A percentile compares a stretch with the other conserved stretches of the same genome.
These are phyloP conservation scores for Polyommatus iphigenia DNA, from an alignment of 2,888 invertebrate species.

Conservation along the genomic window DNA sequence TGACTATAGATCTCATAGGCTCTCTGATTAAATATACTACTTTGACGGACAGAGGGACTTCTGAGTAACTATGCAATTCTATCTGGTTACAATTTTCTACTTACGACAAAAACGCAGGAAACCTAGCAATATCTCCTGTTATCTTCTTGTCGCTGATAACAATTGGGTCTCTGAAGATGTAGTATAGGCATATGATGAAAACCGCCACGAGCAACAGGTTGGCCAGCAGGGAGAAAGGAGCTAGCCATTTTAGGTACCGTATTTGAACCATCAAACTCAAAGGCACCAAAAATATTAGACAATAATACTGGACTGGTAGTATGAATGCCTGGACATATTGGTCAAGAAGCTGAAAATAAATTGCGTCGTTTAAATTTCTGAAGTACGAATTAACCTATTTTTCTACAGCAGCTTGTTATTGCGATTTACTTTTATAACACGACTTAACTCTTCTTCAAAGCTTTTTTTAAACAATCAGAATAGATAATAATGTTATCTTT, in stretches of 20 bases:
- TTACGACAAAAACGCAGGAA: constrained; percentile 92
- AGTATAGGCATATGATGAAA: constrained; percentile 90
- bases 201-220: constrained; percentile 89
- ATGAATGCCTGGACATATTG: constrained; percentile 55
- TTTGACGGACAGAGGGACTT: no score
- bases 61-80: not conserved
- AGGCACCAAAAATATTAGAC: constrained; percentile 61
- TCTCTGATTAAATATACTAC: no score
- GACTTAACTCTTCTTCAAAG: not conserved
- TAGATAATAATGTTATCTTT: no score
- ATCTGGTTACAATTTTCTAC: constrained; percentile 44
- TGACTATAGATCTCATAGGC: no score
- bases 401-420: not conserved
- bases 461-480: no score
- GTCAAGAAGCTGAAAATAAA: constrained; percentile 64
- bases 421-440: not conserved
- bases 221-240: constrained; percentile 93
- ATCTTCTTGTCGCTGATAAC: constrained; percentile 71
- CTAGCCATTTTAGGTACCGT: constrained; percentile 88
- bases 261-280: constrained; percentile 76
- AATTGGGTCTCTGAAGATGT: constrained; percentile 82
- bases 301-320: constrained; percentile 65
- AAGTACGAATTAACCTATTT: not conserved
- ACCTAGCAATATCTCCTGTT: constrained; percentile 74
- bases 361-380: not conserved